Percentiles rank a stretch among this genome's conserved stretches.
phyloP scores from a whole-genome alignment of 2,888 invertebrate genomes.

The Heliothis peltigera region DNA sequence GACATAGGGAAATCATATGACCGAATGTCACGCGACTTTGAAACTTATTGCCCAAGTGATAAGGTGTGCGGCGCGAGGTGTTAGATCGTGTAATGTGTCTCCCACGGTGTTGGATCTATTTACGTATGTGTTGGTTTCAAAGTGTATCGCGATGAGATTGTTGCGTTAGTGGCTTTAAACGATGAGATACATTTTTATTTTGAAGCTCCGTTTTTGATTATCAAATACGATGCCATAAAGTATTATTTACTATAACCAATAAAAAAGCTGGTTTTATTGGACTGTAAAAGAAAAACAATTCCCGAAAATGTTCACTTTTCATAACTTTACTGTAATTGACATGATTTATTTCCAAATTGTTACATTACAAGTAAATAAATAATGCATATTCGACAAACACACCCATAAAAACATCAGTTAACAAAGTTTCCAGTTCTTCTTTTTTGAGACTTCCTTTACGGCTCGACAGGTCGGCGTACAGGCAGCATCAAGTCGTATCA shows the following conservation, averaged over 20 bases:
- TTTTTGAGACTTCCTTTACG: conserved; percentile 19
- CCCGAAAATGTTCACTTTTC: not conserved
- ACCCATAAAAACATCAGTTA: not conserved
- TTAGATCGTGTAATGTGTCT: conserved; percentile 65
- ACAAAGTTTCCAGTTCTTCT: conserved; percentile 10
- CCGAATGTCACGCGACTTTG: conserved; percentile 40
- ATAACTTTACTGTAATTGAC: not conserved
- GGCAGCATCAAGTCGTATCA: conserved; percentile 58
- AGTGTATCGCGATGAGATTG: conserved; percentile 54
- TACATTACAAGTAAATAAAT: not conserved
- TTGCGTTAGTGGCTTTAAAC: conserved; percentile 37
- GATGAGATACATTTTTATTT: conserved; percentile 3
- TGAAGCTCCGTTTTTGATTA: no score
- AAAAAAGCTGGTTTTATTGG: not conserved
- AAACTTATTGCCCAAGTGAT: conserved; percentile 56
- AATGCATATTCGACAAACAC: not conserved
- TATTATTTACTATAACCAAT: not conserved
- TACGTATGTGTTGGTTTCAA: conserved; percentile 66
- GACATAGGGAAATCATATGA: conserved; percentile 59
- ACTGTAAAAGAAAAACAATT: not conserved
- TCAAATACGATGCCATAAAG: not conserved
- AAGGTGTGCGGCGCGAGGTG: conserved; percentile 55
- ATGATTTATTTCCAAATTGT: not conserved
- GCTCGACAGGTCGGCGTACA: conserved; percentile 30
- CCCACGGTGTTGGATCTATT: conserved; percentile 78